Evolutionary conservation across 2,888 invertebrate genomes (phyloP).

Genomic region (Autographa gamma): DNA sequence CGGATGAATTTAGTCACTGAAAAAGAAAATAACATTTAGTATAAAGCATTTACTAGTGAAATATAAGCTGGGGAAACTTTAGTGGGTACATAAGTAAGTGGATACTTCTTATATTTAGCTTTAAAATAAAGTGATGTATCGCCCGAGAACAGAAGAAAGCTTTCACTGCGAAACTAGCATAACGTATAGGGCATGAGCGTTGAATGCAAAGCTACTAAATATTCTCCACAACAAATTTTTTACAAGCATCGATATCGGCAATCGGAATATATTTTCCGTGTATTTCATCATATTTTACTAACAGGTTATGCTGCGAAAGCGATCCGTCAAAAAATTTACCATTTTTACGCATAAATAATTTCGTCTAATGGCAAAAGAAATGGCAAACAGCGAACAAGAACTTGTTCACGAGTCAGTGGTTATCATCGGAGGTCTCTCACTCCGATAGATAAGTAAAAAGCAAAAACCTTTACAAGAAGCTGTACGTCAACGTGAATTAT

Average conservation of each 20-base stretch:
- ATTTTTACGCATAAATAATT: slow-evolving; percentile 70
- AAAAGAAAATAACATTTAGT: slow-evolving; percentile 76
- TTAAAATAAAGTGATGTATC: slow-evolving; percentile 54
- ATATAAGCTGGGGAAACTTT: slow-evolving; percentile 17
- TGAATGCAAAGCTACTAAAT: slow-evolving; percentile 37
- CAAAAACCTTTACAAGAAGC: slow-evolving; percentile 52
- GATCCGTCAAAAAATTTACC: slow-evolving; percentile 63
- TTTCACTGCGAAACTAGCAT: slow-evolving; percentile 57
- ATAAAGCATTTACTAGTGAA: slow-evolving; percentile 20
- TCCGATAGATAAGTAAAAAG: slow-evolving; percentile 57
- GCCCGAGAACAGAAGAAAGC: slow-evolving; percentile 62
- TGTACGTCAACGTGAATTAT: slow-evolving; percentile 57
- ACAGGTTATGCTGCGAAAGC: slow-evolving; percentile 54
- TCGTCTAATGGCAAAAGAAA: slow-evolving; percentile 62
- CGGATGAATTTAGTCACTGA: slow-evolving; percentile 99
- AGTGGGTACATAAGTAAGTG: slow-evolving; percentile 15
- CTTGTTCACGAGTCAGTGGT: slow-evolving; percentile 57
- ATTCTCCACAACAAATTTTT: slow-evolving; percentile 25
- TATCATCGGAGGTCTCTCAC: slow-evolving; percentile 56
- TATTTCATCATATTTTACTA: slow-evolving; percentile 39
- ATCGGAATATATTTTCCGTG: slow-evolving; percentile 22
- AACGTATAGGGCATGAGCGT: slow-evolving; percentile 42
- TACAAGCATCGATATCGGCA: slow-evolving; percentile 17
- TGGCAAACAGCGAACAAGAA: slow-evolving; percentile 57
- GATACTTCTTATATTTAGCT: slow-evolving; percentile 39